Conservation (phyloP, 1,140 invertebrate species). For the Cherax destructor region DNA sequence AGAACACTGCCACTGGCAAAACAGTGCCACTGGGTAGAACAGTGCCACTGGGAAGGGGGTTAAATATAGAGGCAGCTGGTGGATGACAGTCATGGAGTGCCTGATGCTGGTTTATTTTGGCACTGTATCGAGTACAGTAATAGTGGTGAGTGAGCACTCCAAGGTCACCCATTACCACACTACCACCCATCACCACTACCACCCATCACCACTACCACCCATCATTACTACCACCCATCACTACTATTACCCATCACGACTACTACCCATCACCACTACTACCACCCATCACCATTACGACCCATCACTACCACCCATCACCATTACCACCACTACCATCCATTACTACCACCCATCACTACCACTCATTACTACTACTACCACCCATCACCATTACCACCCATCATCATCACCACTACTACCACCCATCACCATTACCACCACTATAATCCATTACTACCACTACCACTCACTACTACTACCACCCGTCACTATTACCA, state of each 20-base stretch:
- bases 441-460: not conserved
- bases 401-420: too few species aligned
- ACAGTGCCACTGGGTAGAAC: too few species aligned
- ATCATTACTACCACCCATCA: not conserved
- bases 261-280: not conserved
- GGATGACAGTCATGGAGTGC: too few species aligned
- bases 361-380: too few species aligned
- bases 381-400: too few species aligned
- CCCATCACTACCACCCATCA: not conserved
- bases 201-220: not conserved
- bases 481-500: not conserved
- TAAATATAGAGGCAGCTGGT: too few species aligned
- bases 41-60: too few species aligned
- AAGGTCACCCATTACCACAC: not conserved
- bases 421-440: not conserved
- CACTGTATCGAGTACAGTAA: too few species aligned
- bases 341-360: too few species aligned
- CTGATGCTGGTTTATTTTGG: too few species aligned
- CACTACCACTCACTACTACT: not conserved
- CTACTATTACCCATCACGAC: not conserved
- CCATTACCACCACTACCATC: not conserved
- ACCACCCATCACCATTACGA: not conserved
- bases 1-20: too few species aligned
- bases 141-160: too few species aligned
- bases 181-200: not conserved